Conservation (phyloP, 2,888 invertebrate genomes). For the Drosophila nigritarsus region DNA sequence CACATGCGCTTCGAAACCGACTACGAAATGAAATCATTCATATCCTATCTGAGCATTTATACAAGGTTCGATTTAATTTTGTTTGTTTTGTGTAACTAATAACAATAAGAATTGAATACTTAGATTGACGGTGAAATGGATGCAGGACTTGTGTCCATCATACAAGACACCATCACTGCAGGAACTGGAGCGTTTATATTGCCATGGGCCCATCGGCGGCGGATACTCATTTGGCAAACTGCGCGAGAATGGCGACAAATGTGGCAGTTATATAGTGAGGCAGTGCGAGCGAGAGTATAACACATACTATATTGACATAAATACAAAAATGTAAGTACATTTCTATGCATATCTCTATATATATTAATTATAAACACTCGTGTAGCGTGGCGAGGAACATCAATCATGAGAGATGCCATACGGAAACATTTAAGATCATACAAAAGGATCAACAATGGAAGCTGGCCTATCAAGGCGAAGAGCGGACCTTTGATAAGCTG, state of each 20-base stretch:
- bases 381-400: conserved; percentile 44
- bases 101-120: neutral
- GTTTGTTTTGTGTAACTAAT: neutral
- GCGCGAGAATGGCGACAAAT: conserved; percentile 91
- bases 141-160: conserved; percentile 94
- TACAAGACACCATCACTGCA: conserved; percentile 92
- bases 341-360: neutral
- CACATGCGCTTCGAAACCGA: conserved; percentile 80
- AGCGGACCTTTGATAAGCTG: conserved; percentile 74
- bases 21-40: conserved; percentile 89
- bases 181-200: conserved; percentile 90
- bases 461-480: conserved; percentile 73
- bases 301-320: conserved; percentile 92
- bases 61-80: conserved; percentile 86
- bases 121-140: conserved; percentile 94
- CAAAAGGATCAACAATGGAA: conserved; percentile 78
- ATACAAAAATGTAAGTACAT: conserved; percentile 88
- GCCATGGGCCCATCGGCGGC: conserved; percentile 95
- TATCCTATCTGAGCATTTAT: conserved; percentile 93
- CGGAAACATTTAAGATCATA: conserved; percentile 89
- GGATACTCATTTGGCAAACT: conserved; percentile 94
- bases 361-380: neutral
- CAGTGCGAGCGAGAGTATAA: conserved; percentile 93
- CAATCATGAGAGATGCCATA: conserved; percentile 86
- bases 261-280: conserved; percentile 92